A percentile compares a stretch with the other conserved stretches of the same genome.
Evolutionary conservation across 2,113 vertebrate species (phyloP).

Genomic region (Odontesthes bonariensis): DNA sequence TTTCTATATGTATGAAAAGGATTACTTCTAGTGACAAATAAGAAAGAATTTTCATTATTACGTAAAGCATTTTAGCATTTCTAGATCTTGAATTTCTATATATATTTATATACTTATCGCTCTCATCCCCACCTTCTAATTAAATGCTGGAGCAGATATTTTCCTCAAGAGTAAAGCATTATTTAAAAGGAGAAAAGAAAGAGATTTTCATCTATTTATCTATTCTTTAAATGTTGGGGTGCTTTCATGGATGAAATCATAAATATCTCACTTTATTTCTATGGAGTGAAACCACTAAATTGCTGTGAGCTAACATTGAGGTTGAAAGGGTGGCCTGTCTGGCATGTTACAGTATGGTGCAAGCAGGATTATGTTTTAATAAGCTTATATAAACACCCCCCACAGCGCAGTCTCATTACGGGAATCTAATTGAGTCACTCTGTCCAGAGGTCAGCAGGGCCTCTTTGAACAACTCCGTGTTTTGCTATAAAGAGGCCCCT

Average conservation of each 20-base stretch:
- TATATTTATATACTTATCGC: no score
- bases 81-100: no score
- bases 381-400: slow-evolving; percentile 76
- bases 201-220: no score
- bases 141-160: no score
- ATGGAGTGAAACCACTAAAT: slow-evolving; percentile 8
- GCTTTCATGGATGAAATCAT: background rate
- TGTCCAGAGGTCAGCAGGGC: slow-evolving; percentile 61
- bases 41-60: no score
- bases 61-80: no score
- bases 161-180: no score
- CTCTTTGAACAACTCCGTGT: slow-evolving; percentile 63
- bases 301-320: slow-evolving; percentile 35
- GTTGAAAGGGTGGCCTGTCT: slow-evolving; percentile 37
- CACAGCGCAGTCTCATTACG: slow-evolving; percentile 68
- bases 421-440: slow-evolving; percentile 67
- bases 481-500: slow-evolving; percentile 65
- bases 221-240: background rate
- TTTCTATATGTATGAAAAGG: no score
- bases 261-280: slow-evolving; percentile 12
- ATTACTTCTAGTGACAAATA: no score
- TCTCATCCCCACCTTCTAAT: background rate
- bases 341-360: slow-evolving; percentile 56
- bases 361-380: slow-evolving; percentile 78
- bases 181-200: no score